Percentiles rank a stretch among this genome's conserved stretches.
Evolutionary conservation across 2,888 invertebrate genomes (phyloP).

Genomic region (Labia minor): DNA sequence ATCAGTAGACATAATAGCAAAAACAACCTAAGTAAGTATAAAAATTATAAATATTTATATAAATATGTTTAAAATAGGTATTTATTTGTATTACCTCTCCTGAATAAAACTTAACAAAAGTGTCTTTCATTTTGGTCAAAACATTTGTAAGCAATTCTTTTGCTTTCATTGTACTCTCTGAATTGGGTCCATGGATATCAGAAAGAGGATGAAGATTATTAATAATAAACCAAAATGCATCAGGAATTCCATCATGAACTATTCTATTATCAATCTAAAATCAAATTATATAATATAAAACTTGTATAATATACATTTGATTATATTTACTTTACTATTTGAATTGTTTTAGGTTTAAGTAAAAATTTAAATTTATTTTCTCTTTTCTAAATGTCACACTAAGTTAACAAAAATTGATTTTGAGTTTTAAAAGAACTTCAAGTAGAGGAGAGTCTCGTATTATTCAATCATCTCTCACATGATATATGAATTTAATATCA

Average conservation of each 20-base stretch:
- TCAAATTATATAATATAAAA: slow-evolving; percentile 20
- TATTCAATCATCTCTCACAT: too few relatives aligned
- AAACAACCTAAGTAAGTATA: slow-evolving; percentile 38
- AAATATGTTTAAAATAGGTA: background rate
- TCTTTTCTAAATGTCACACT: background rate
- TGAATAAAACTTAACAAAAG: slow-evolving; percentile 35
- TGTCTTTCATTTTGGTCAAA: slow-evolving; percentile 31
- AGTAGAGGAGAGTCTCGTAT: too few relatives aligned
- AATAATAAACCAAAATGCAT: slow-evolving; percentile 56
- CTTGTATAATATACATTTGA: slow-evolving; percentile 19
- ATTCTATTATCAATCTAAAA: slow-evolving; percentile 15
- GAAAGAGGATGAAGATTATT: slow-evolving; percentile 50
- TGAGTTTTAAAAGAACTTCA: too few relatives aligned
- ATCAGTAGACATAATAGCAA: slow-evolving; percentile 55
- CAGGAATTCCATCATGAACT: slow-evolving; percentile 43
- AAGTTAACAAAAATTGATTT: background rate
- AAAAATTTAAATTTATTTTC: too few relatives aligned
- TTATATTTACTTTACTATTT: too few relatives aligned
- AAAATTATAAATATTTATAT: background rate
- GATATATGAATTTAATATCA: too few relatives aligned
- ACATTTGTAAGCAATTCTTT: slow-evolving; percentile 47
- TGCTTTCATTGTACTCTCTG: slow-evolving; percentile 53
- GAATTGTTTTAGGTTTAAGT: too few relatives aligned
- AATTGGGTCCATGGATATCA: slow-evolving; percentile 54
- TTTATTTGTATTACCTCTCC: slow-evolving; percentile 31